These are phyloP conservation scores for Dorcus parallelipipedus DNA, from an alignment of 2,888 invertebrate genomes.

Conservation along the genomic window DNA sequence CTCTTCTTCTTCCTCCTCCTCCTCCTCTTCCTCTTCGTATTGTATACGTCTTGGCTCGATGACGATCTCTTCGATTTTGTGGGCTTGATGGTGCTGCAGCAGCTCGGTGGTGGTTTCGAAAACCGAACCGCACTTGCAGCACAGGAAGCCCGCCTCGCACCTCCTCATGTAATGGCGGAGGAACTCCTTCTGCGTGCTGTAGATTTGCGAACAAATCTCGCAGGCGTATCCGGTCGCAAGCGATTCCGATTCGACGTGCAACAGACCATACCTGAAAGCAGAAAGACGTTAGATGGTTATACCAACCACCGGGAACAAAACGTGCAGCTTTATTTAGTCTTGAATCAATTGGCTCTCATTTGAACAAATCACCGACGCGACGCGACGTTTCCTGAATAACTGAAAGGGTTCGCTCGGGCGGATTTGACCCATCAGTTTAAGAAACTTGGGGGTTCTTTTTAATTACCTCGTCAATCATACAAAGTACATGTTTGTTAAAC, in stretches of 20 bases:
- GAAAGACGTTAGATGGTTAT: slow-evolving; percentile 5
- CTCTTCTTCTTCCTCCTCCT: slow-evolving; percentile 9
- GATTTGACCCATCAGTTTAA: no score
- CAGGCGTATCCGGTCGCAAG: slow-evolving; percentile 36
- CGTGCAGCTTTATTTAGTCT: no score
- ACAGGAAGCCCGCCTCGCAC: slow-evolving; percentile 36
- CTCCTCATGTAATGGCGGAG: slow-evolving; percentile 40
- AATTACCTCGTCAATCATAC: not conserved
- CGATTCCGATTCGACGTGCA: slow-evolving; percentile 15
- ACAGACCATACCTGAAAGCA: slow-evolving; percentile 31
- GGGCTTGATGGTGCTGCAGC: slow-evolving; percentile 41
- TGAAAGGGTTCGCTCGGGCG: no score
- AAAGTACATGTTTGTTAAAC: not conserved
- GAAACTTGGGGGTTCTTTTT: no score
- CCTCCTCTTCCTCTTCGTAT: slow-evolving; percentile 22
- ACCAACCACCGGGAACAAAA: no score
- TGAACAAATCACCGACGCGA: not conserved
- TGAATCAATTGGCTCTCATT: no score
- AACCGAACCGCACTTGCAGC: slow-evolving; percentile 40
- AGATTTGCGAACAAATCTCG: slow-evolving; percentile 41
- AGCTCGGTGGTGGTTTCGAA: slow-evolving; percentile 39
- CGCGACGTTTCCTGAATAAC: not conserved
- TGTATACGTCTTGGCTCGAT: slow-evolving; percentile 14
- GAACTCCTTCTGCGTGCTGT: slow-evolving; percentile 38
- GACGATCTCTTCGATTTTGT: slow-evolving; percentile 28